A percentile compares a stretch with the other conserved stretches of the same genome.
phyloP scores from a whole-genome alignment of 2,113 vertebrate genomes.

The Sigmodon hispidus region DNA sequence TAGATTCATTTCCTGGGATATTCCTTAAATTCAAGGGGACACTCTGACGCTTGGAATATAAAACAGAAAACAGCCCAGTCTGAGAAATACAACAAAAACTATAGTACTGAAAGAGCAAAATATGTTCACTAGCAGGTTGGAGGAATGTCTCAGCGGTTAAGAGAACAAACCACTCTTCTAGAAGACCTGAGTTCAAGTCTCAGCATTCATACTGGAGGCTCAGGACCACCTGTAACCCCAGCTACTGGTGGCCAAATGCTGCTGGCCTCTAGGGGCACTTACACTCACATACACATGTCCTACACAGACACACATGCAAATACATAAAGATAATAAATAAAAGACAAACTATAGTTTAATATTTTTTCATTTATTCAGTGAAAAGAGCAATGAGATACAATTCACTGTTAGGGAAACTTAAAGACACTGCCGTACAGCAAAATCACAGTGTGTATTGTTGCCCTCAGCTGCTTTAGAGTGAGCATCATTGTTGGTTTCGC shows the following conservation, averaged over 20 bases:
- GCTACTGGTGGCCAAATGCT: background rate
- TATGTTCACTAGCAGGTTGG: background rate
- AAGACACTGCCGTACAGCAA: background rate
- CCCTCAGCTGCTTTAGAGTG: background rate
- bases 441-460: background rate
- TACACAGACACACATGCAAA: background rate
- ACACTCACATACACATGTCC: background rate
- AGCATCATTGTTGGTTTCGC: too few species aligned
- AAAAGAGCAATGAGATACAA: background rate
- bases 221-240: background rate
- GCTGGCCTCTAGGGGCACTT: background rate
- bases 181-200: background rate
- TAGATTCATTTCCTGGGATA: background rate
- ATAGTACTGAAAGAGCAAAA: background rate
- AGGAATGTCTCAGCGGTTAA: background rate
- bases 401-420: background rate
- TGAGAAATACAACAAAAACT: background rate
- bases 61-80: background rate
- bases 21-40: conserved; percentile 15
- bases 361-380: background rate
- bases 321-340: background rate
- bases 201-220: background rate
- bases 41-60: background rate
- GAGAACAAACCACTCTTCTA: background rate
- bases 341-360: background rate